Base-by-base conservation (phyloP, 2,888 invertebrate genomes). In the Eupeodes luniger region DNA sequence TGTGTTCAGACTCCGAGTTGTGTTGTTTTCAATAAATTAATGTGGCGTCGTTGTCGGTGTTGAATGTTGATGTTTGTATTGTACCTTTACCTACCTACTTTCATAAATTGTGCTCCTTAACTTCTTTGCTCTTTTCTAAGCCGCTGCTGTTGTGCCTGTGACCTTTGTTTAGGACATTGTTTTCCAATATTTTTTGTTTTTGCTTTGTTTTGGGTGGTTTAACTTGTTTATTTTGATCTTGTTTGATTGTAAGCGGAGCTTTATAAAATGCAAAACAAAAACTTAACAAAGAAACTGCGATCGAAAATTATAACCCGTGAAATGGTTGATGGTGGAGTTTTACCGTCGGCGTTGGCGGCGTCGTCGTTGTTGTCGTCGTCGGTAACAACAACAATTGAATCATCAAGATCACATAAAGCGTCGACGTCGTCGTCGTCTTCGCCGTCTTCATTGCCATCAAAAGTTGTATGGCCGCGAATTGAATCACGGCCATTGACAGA, bases 251-350 rank as follows among this genome's bases (percentile, higher is more conserved):
- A 79, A 83, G 57, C 53, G 34, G 40, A 84, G 80, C 67, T 55
- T 84, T 77, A 67, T 81, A 87, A 87, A 81, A 87, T 87, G 84
- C 77, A 81, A 84, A 87, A 84, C 9, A 36, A 49, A 34, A 84
- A 84, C 77, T 62, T 67, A 77, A 84, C 83, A 87, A 87, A 87
- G 77, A 77, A 84, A 84, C 61, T 61, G 80, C 84, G 77, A 62
- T 83, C 72, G 67, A 84, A 81, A 81, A 72, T 62, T 74, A 55
- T 76, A 74, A 51, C 40, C 61, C 66, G 79, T 62, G 72, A 84
- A 84, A 77, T 84, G 44, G 53, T 64, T 67, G 83, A 14, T 55
- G 55, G 55, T 76, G 72, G 59, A 75, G 55, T 62, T 62, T 51
- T 75, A 53, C 81, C 67, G 14, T 19, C 66, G 61, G 2, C 27